phyloP scores from a whole-genome alignment of 2,888 invertebrate genomes.

The Tipula lateralis region DNA sequence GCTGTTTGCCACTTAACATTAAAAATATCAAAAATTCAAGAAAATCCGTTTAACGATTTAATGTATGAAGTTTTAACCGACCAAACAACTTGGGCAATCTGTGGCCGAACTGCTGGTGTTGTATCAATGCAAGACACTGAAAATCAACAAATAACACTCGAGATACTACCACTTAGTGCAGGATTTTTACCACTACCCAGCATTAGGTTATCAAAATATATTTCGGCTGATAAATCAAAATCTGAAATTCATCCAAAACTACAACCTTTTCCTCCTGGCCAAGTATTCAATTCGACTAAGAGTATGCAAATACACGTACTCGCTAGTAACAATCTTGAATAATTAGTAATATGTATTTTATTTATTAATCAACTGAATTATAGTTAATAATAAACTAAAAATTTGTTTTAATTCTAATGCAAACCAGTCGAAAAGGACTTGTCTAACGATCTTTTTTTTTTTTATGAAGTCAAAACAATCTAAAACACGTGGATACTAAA shows the following conservation, averaged over 20 bases:
- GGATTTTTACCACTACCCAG: slow-evolving; percentile 86
- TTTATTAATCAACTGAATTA: not conserved
- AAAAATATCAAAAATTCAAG: slow-evolving; percentile 59
- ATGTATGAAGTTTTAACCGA: slow-evolving; percentile 94
- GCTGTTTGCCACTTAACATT: slow-evolving; percentile 79
- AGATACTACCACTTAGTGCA: slow-evolving; percentile 88
- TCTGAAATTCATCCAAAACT: slow-evolving; percentile 68
- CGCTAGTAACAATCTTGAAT: slow-evolving; percentile 49
- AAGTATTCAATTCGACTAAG: slow-evolving; percentile 89
- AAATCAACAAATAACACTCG: slow-evolving; percentile 71
- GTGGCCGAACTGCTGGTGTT: slow-evolving; percentile 82
- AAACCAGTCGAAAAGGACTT: too few species aligned
- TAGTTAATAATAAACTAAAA: not conserved
- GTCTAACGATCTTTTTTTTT: too few species aligned
- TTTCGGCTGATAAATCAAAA: slow-evolving; percentile 62
- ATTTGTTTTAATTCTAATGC: not conserved
- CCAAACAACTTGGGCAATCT: slow-evolving; percentile 89
- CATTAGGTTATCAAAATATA: slow-evolving; percentile 83
- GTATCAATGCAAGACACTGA: slow-evolving; percentile 63
- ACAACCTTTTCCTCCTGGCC: slow-evolving; percentile 84
- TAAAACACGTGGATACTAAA: too few species aligned
- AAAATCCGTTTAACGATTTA: slow-evolving; percentile 52
- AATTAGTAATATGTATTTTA: not conserved
- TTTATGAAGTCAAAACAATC: too few species aligned
- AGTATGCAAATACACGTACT: slow-evolving; percentile 88